Base-by-base conservation (phyloP, 2,797 vertebrate species). In the Knipowitschia caucasica region DNA sequence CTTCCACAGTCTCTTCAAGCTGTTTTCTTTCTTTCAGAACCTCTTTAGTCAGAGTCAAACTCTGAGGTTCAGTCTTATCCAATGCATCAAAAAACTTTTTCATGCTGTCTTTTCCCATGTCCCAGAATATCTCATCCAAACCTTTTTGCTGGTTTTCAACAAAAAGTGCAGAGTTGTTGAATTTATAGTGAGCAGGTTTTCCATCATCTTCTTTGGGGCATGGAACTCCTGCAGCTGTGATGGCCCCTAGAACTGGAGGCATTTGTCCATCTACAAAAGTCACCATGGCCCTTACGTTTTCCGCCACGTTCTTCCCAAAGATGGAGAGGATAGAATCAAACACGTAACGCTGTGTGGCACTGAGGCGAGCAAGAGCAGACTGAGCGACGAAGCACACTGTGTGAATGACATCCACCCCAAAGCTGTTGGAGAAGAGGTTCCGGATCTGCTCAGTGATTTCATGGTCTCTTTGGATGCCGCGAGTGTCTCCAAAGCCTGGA, bases 401-500 rank as follows among this genome's bases (percentile, higher is more conserved):
- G 30, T 81, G 67, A 25, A 78, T 71, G 5, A 58, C 54, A 30
- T 36, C 40, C 25, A 77, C 63, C 14, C 75, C 73, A 0, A 33
- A 33, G 8, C 46, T 3, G 56, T 10, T 33, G 11, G 31, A n/a
- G n/a, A n/a, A n/a, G n/a, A n/a, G n/a, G n/a, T n/a, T n/a, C n/a
- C n/a, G n/a, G n/a, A n/a, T n/a, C 38, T 75, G 63, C 1, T 62
- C 53, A 18, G 38, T 53, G 50, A 84, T 78, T 44, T 46, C 18
- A 14, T 21, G 67, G 55, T 83, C 80, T 50, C 64, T 50, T 2
- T 11, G 5, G 8, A 42, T 42, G 18, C 39, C 39, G 11, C 39
- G 23, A 2, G 74, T 78, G n/a, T 82, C 74, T 1, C 75, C 80
- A 67, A 81, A 82, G 0, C 82, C 82, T 12, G 82, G 57, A 4